Conservation (phyloP, 1,140 invertebrate species). For the Drosophila nebulosa region DNA sequence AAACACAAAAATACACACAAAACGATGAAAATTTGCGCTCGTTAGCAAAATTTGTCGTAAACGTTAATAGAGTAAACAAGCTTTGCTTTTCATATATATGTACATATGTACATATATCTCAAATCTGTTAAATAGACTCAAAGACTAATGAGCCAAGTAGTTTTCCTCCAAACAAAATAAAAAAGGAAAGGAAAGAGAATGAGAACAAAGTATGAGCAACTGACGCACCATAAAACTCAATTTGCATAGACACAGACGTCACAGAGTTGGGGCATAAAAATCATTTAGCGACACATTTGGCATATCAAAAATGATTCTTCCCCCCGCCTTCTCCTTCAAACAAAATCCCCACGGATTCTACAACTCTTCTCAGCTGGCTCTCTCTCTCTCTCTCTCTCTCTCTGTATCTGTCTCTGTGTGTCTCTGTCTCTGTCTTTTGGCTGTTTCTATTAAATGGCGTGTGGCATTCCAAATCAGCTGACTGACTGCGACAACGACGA, state of each 20-base stretch:
- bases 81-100: slow-evolving; percentile 4
- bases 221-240: slow-evolving; percentile 28
- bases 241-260: slow-evolving; percentile 54
- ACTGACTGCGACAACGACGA: slow-evolving; percentile 14
- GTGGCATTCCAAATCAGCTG: slow-evolving; percentile 64
- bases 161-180: not conserved
- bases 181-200: not conserved
- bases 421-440: not conserved
- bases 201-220: slow-evolving; percentile 34
- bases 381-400: no score
- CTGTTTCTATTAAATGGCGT: slow-evolving; percentile 26
- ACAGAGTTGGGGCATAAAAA: slow-evolving; percentile 48
- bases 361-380: not conserved
- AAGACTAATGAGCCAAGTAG: slow-evolving; percentile 63
- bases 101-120: slow-evolving; percentile 64
- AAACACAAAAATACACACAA: not conserved
- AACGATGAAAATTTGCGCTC: slow-evolving; percentile 51
- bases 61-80: not conserved
- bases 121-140: slow-evolving; percentile 65
- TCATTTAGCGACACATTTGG: slow-evolving; percentile 75
- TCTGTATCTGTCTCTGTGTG: no score
- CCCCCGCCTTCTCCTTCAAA: not conserved
- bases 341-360: not conserved
- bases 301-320: slow-evolving; percentile 58
- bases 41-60: slow-evolving; percentile 32